phyloP scores from a whole-genome alignment of 2,888 invertebrate genomes.

The Synanthedon tipuliformis region DNA sequence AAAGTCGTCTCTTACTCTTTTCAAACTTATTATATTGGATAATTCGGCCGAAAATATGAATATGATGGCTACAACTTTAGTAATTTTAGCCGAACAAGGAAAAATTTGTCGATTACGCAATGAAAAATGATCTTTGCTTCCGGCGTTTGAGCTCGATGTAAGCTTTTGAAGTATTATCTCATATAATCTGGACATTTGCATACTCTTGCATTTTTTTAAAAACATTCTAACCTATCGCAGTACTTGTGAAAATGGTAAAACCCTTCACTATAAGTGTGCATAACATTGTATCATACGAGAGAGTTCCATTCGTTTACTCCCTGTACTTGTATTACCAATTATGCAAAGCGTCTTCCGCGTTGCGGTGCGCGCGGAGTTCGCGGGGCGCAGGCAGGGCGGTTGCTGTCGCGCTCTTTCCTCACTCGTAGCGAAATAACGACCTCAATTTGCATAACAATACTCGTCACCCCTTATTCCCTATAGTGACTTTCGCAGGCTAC shows the following conservation, averaged over 20 bases:
- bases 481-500: conserved; percentile 60
- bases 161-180: conserved; percentile 23
- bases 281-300: conserved; percentile 18
- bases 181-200: too few species aligned
- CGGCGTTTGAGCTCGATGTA: conserved; percentile 34
- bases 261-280: conserved; percentile 7
- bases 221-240: not conserved
- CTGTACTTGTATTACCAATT: conserved; percentile 64
- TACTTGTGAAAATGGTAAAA: conserved; percentile 1
- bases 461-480: conserved; percentile 66
- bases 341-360: conserved; percentile 65
- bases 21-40: conserved; percentile 66
- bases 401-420: conserved; percentile 65
- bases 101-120: conserved; percentile 49
- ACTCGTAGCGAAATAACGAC: conserved; percentile 69
- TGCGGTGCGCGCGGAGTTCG: conserved; percentile 40
- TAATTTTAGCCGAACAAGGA: conserved; percentile 46
- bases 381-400: conserved; percentile 36
- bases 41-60: conserved; percentile 63
- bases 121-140: conserved; percentile 47
- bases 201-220: too few species aligned
- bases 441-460: conserved; percentile 70
- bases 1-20: conserved; percentile 67
- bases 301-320: conserved; percentile 12
- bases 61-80: conserved; percentile 60